Base-by-base conservation (phyloP, 2,113 vertebrate genomes). In the Hippocampus mohnikei region DNA sequence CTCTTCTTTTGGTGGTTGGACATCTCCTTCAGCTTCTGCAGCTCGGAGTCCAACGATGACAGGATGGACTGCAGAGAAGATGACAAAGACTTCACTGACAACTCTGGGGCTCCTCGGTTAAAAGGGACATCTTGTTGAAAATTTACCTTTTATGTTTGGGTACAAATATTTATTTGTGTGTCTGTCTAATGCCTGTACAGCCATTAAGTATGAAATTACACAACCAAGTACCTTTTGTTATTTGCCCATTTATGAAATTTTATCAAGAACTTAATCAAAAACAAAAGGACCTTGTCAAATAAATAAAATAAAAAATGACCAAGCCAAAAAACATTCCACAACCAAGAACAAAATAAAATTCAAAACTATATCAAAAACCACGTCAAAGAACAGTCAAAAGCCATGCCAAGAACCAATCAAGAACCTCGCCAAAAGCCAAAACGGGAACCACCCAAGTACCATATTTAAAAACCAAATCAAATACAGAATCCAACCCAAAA, bases 11-110 rank as follows among this genome's bases (percentile, higher is more conserved):
- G 97, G 85, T 98, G 97, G 88, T 96, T 98, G 78, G 95, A 96
- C 96, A 97, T 97, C 88, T 98, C 96, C 87, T 98, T 98, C 62
- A 98, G 93, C 86, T 98, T 98, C 89, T 98, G 97, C 69, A 98
- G 94, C 78, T 98, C 97, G 21, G 95, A 95, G 91, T 98, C 97
- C 91, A 98, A 93, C 81, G 94, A 97, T 13, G 94, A 93, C 88
- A 98, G 91, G 81, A 92, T 93, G 42, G 93, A 93, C 97, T 98
- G 81, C 0, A 46, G 71, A 44, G 66, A 78, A 63, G 71, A 66
- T 10, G 18, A 41, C 21, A 2, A 12, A 37, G n/a, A 29, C 41
- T 25, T 68, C 4, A n/a, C 3, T 20, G 27, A 41, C 61, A 64
- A 42, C 21, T 29, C 21, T 37, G 16, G 33, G 15, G 37, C 11